phyloP scores from a whole-genome alignment of 1,140 invertebrate species.

The Neelides sp. region DNA sequence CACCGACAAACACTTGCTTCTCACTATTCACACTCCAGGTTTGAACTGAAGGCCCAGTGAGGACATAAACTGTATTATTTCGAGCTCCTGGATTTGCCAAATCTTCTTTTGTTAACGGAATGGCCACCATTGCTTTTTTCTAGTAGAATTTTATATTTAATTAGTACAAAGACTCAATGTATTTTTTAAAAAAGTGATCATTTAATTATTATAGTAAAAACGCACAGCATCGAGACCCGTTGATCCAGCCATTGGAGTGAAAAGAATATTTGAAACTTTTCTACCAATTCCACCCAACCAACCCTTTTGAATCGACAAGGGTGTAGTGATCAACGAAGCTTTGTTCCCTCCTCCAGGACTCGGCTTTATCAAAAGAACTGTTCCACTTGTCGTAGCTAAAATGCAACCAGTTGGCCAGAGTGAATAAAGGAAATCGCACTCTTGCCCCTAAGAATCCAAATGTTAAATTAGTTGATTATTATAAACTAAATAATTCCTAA shows the following conservation, averaged over 20 bases:
- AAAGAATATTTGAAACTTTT: conserved; percentile 71
- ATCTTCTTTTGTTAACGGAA: conserved; percentile 34
- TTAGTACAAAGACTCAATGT: conserved; percentile 17
- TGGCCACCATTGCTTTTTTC: conserved; percentile 48
- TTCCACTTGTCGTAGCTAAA: conserved; percentile 80
- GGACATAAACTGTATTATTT: conserved; percentile 45
- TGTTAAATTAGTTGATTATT: background rate
- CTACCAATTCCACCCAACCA: conserved; percentile 77
- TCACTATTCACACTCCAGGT: conserved; percentile 49
- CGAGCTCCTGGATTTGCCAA: conserved; percentile 28
- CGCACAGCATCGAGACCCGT: conserved; percentile 63
- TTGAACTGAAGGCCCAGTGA: conserved; percentile 53
- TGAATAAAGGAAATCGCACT: conserved; percentile 64
- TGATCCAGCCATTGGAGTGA: conserved; percentile 58
- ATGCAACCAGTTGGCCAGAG: conserved; percentile 61
- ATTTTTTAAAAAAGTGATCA: background rate
- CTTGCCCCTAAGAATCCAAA: conserved; percentile 39
- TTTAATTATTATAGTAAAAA: conserved; percentile 20
- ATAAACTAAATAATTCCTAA: background rate
- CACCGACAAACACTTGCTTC: conserved; percentile 41
- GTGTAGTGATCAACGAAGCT: conserved; percentile 52
- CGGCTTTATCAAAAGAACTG: conserved; percentile 62
- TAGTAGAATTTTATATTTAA: conserved; percentile 30
- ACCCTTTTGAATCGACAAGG: conserved; percentile 61
- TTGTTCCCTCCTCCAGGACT: conserved; percentile 42